Conservation (phyloP, 2,797 vertebrate species). For the Phrynocephalus vlangalii region DNA sequence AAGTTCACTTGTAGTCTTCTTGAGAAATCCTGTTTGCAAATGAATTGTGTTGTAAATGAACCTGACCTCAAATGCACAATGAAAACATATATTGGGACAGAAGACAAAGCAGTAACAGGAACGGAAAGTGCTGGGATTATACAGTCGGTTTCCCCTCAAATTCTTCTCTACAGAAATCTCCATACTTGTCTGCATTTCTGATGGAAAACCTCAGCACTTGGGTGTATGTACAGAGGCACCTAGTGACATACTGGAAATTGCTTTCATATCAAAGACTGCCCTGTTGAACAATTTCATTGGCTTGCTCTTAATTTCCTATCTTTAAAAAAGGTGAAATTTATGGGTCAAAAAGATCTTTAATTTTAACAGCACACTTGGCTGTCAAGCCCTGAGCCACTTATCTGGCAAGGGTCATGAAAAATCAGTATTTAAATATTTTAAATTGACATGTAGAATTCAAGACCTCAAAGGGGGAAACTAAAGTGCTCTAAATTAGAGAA, state of each 20-base stretch:
- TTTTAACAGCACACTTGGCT: neutral
- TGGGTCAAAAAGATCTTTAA: neutral
- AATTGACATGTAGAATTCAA: neutral
- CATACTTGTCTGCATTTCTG: slow-evolving; percentile 11
- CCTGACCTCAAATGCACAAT: slow-evolving; percentile 9
- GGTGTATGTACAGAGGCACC: neutral
- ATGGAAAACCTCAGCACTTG: neutral
- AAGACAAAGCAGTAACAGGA: slow-evolving; percentile 12
- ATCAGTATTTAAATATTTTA: neutral
- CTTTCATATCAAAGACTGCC: slow-evolving; percentile 20
- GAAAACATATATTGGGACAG: slow-evolving; percentile 22
- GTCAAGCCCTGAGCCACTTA: neutral
- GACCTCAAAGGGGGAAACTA: neutral
- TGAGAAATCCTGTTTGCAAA: slow-evolving; percentile 35
- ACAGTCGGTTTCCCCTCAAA: neutral
- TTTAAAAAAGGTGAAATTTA: neutral
- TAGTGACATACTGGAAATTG: neutral
- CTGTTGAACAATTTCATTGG: neutral
- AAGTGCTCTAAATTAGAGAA: neutral
- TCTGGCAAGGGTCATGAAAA: neutral
- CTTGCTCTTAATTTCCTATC: neutral
- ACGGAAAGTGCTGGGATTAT: fast-evolving
- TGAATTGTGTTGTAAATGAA: slow-evolving; percentile 17
- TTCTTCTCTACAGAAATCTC: neutral
- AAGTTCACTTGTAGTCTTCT: slow-evolving; percentile 16